These are phyloP conservation scores for Pithys albifrons DNA, from an alignment of 2,113 vertebrate genomes.

Conservation along the genomic window DNA sequence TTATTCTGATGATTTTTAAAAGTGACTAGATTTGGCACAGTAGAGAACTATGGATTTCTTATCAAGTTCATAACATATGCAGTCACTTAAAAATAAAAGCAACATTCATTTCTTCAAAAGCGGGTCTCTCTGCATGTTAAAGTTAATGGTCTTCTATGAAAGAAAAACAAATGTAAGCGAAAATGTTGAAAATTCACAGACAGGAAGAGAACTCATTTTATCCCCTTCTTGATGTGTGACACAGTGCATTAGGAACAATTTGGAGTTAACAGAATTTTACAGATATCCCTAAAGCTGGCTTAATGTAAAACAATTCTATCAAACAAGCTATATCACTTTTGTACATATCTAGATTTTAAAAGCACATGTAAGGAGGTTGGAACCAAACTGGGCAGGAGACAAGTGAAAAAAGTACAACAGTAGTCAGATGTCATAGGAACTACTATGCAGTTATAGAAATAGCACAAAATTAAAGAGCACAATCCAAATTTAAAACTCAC, in stretches of 20 bases:
- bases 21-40: not conserved
- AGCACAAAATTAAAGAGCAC: not conserved
- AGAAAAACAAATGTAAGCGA: not conserved
- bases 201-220: not conserved
- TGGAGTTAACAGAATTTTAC: not conserved
- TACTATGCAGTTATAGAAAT: not conserved
- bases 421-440: not conserved
- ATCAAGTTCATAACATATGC: not conserved
- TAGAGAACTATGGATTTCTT: not conserved
- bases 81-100: not conserved
- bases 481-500: not conserved
- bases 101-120: not conserved
- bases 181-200: not conserved
- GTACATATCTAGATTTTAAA: not conserved
- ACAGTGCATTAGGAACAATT: not conserved
- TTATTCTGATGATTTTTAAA: not conserved
- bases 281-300: not conserved
- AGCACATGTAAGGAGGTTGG: not conserved
- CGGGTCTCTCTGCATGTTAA: not conserved
- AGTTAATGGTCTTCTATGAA: not conserved
- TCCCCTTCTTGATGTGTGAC: not conserved
- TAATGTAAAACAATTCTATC: not conserved
- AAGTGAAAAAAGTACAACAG: not conserved
- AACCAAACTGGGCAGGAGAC: not conserved
- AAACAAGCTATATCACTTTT: not conserved